phyloP scores from a whole-genome alignment of 1,140 invertebrate genomes.

The Harpegnathos saltator region DNA sequence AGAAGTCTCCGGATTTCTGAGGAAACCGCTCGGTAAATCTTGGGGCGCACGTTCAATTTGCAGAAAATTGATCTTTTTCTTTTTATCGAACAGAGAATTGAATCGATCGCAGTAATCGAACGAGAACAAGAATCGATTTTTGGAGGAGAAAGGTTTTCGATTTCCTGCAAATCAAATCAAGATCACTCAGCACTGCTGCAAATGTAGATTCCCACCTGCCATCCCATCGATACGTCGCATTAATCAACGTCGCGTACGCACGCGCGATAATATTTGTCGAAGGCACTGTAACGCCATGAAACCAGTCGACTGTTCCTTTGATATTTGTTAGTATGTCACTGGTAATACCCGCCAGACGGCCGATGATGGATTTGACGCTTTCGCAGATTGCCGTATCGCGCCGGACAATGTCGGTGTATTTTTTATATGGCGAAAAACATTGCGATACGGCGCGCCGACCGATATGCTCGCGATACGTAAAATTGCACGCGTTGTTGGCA shows the following conservation, averaged over 20 bases:
- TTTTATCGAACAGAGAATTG: no score
- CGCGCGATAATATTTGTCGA: conserved; percentile 49
- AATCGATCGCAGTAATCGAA: no score
- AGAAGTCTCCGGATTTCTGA: no score
- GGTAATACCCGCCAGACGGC: conserved; percentile 49
- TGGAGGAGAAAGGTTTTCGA: no score
- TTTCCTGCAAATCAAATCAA: no score
- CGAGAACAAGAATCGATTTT: no score
- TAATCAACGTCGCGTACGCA: conserved; percentile 28
- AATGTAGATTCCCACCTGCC: neutral
- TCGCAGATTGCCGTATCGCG: conserved; percentile 50
- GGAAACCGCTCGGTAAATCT: no score
- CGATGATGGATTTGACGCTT: conserved; percentile 60
- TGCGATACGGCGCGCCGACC: conserved; percentile 31
- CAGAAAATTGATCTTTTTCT: no score
- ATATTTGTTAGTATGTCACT: conserved; percentile 54
- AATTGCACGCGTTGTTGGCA: conserved; percentile 73
- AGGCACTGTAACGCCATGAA: conserved; percentile 32
- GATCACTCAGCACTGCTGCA: no score
- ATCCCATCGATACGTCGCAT: neutral
- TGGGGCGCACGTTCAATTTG: no score
- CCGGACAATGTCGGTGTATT: conserved; percentile 51
- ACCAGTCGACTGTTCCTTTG: conserved; percentile 40
- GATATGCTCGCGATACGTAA: conserved; percentile 67
- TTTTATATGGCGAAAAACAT: conserved; percentile 62